A percentile compares a stretch with the other conserved stretches of the same genome.
Conservation (phyloP, 2,888 invertebrate genomes). For the Rotaria macrura region DNA sequence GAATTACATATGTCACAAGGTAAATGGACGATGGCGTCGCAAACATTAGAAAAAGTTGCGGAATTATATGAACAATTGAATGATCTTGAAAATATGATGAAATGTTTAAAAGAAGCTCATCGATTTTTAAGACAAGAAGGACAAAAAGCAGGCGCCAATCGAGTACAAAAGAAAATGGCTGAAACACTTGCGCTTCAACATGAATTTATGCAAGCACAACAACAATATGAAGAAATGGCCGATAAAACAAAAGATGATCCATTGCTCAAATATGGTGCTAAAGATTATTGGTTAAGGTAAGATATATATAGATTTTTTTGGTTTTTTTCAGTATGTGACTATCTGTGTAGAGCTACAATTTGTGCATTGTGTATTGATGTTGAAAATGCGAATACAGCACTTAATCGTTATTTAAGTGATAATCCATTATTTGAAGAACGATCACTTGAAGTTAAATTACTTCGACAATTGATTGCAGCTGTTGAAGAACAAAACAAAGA, state of each 20-base stretch:
- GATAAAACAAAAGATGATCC: constrained; percentile 2
- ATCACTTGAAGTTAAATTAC: neutral
- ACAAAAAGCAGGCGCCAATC: neutral
- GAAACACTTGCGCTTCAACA: neutral
- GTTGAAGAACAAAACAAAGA: constrained; percentile 12
- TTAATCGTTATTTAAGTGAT: neutral
- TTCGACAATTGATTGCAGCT: neutral
- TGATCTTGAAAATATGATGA: neutral
- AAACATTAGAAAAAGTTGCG: neutral
- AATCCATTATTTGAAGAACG: constrained; percentile 12
- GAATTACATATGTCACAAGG: neutral
- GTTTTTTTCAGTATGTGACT: neutral
- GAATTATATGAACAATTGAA: neutral
- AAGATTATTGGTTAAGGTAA: constrained; percentile 2
- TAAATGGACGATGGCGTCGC: neutral
- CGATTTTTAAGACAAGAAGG: constrained; percentile 9
- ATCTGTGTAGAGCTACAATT: neutral
- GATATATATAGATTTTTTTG: no score
- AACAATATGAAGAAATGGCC: constrained; percentile 9
- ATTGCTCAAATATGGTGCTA: neutral
- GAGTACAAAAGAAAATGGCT: constrained; percentile 1
- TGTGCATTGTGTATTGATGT: constrained; percentile 16
- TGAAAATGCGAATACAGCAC: neutral
- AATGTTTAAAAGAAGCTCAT: neutral
- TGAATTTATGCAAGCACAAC: neutral